phyloP scores from a whole-genome alignment of 2,113 vertebrate species.

The Jacana jacana region DNA sequence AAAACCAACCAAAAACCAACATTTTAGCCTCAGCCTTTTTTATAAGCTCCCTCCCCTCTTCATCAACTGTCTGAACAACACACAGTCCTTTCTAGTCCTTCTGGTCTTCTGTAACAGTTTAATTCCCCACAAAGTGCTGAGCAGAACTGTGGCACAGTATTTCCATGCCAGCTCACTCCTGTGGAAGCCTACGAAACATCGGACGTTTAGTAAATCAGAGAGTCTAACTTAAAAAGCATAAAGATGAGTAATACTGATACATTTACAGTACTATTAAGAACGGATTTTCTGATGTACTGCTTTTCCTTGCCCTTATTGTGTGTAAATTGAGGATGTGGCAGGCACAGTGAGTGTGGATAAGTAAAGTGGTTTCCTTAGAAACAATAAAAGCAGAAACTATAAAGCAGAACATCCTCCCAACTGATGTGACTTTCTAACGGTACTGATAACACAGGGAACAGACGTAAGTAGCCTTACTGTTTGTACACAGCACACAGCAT shows the following conservation, averaged over 20 bases:
- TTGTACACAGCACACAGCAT: conserved; percentile 24
- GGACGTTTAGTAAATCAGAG: not conserved
- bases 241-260: not conserved
- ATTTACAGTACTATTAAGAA: not conserved
- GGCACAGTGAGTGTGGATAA: not conserved
- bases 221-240: not conserved
- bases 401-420: conserved; percentile 27
- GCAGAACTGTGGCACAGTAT: not conserved
- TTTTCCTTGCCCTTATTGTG: not conserved
- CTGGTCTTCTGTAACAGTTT: not conserved
- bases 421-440: conserved; percentile 50
- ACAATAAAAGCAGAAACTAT: conserved; percentile 51
- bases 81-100: not conserved
- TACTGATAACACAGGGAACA: conserved; percentile 48
- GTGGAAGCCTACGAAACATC: not conserved
- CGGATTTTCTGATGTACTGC: not conserved
- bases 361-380: conserved; percentile 60
- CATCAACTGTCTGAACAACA: not conserved
- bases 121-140: not conserved
- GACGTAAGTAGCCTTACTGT: conserved; percentile 43
- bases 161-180: not conserved
- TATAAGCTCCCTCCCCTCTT: not conserved
- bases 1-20: too few relatives aligned
- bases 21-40: not conserved
- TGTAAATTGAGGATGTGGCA: not conserved